Evolutionary conservation across 2,797 vertebrate genomes (phyloP).

Genomic region (Hydrocynus forskahlii): DNA sequence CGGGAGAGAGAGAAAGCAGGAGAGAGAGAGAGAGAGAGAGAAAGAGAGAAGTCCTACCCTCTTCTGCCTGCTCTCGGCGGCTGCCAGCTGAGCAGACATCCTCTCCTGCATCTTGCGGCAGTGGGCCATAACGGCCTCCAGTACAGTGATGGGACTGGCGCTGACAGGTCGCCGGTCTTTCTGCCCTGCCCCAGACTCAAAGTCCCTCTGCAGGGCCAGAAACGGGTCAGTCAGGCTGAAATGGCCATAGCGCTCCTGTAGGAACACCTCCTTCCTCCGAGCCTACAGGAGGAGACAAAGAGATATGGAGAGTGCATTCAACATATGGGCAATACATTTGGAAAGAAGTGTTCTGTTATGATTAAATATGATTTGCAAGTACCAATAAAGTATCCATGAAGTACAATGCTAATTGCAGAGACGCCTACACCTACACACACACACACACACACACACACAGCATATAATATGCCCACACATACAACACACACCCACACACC

Average conservation of each 20-base stretch:
- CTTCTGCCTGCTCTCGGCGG: conserved; percentile 93
- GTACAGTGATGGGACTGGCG: conserved; percentile 91
- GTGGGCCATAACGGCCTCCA: conserved; percentile 97
- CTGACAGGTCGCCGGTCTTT: conserved; percentile 85
- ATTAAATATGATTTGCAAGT: neutral
- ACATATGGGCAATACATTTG: neutral
- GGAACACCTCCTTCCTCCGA: conserved; percentile 94
- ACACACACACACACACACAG: too few species aligned
- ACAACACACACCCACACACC: neutral
- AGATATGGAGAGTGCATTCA: conserved; percentile 14
- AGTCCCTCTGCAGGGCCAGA: conserved; percentile 95
- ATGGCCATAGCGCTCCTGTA: conserved; percentile 94
- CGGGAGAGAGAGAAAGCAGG: too few species aligned
- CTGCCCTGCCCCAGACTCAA: conserved; percentile 83
- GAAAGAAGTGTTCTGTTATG: too few species aligned
- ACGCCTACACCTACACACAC: conserved; percentile 5
- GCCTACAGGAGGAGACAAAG: conserved; percentile 76
- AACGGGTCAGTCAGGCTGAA: conserved; percentile 96
- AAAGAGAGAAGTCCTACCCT: conserved; percentile 78
- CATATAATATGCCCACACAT: neutral
- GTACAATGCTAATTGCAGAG: neutral
- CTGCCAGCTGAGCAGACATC: conserved; percentile 92
- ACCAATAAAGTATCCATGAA: neutral
- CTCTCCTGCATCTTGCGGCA: conserved; percentile 98
- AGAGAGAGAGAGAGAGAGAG: too few species aligned